phyloP scores from a whole-genome alignment of 2,888 invertebrate genomes.

The Oithona nana region DNA sequence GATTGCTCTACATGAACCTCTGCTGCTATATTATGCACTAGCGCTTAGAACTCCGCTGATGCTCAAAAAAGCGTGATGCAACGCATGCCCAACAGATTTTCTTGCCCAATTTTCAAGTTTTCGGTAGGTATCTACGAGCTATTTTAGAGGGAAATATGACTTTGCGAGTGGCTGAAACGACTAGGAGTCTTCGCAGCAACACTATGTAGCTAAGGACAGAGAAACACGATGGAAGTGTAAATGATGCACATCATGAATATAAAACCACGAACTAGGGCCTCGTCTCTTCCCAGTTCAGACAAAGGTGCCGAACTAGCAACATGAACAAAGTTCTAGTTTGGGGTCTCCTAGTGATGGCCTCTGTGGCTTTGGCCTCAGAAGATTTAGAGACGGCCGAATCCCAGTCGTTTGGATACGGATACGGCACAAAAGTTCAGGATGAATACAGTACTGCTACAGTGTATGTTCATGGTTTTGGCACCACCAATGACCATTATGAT shows the following conservation, averaged over 20 bases:
- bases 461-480: conserved; percentile 12
- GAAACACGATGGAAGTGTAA: not conserved
- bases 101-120: no score
- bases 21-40: no score
- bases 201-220: not conserved
- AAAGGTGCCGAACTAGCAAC: not conserved
- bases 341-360: not conserved
- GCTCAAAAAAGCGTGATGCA: no score
- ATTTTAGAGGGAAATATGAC: no score
- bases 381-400: conserved; percentile 3
- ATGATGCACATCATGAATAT: not conserved
- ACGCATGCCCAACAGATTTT: no score
- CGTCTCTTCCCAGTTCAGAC: not conserved
- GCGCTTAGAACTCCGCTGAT: no score
- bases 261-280: not conserved
- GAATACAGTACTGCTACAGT: not conserved
- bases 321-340: not conserved
- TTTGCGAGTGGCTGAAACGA: no score
- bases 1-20: no score
- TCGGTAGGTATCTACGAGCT: no score
- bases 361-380: not conserved
- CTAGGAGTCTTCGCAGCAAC: no score
- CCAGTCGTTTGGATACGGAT: conserved; percentile 6
- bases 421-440: conserved; percentile 6
- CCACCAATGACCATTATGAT: not conserved